phyloP scores from a whole-genome alignment of 2,888 invertebrate species.

The Aphodius sticticus region DNA sequence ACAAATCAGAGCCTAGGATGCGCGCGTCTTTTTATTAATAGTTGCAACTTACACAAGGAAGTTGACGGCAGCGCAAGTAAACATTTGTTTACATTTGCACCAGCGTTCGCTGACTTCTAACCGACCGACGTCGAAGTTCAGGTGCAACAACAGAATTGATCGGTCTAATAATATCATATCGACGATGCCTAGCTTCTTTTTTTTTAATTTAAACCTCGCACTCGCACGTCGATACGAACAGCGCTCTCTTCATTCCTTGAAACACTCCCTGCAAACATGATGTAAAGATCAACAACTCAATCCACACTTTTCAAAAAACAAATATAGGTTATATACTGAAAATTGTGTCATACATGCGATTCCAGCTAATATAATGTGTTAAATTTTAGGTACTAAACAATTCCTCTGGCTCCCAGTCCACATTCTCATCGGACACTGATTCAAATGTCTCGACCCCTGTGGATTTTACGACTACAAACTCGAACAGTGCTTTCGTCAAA shows the following conservation, averaged over 20 bases:
- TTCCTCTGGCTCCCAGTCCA: slow-evolving; percentile 39
- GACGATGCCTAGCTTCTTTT: neutral
- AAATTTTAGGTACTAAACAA: neutral
- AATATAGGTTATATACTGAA: neutral
- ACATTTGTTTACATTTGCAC: neutral
- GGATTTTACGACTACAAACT: slow-evolving; percentile 48
- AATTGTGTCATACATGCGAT: too few species aligned
- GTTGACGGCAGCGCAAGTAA: neutral
- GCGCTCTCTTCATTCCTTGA: neutral
- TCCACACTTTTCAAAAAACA: neutral
- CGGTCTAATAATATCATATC: neutral
- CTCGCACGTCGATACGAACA: neutral
- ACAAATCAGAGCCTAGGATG: too few species aligned
- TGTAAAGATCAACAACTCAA: neutral
- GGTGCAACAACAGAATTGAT: neutral
- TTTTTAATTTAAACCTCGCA: neutral
- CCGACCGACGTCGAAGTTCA: neutral
- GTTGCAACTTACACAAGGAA: too few species aligned
- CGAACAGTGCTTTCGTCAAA: slow-evolving; percentile 41
- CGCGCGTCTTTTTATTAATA: too few species aligned
- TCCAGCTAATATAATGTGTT: neutral
- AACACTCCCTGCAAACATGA: neutral
- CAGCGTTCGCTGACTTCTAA: neutral
- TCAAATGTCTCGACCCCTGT: slow-evolving; percentile 57
- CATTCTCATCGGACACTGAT: slow-evolving; percentile 59